phyloP scores from a whole-genome alignment of 2,888 invertebrate species.

The Folsomia candida region DNA sequence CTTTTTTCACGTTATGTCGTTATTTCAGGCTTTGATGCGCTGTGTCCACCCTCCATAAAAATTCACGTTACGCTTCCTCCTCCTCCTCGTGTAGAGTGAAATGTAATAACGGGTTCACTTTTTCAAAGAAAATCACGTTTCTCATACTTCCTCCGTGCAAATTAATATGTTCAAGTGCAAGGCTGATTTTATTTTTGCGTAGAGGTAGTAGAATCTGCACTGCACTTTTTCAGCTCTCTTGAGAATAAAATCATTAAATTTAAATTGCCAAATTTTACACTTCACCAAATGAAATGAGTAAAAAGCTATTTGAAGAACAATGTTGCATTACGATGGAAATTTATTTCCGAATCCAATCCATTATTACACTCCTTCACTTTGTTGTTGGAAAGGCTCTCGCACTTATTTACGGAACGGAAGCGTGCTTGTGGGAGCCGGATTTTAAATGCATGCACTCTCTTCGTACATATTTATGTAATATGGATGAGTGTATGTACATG shows the following conservation, averaged over 20 bases:
- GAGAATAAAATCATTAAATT: not conserved
- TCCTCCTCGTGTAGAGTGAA: not conserved
- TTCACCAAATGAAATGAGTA: too few species aligned
- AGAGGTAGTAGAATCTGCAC: not conserved
- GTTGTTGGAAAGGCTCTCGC: too few species aligned
- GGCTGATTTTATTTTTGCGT: not conserved
- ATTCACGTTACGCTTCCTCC: not conserved
- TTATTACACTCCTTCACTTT: too few species aligned
- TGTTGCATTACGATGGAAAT: not conserved
- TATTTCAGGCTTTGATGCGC: not conserved
- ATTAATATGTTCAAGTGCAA: not conserved
- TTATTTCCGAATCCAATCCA: too few species aligned
- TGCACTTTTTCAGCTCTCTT: not conserved
- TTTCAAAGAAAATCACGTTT: conserved; percentile 1
- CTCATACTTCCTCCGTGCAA: not conserved
- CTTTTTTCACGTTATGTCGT: not conserved
- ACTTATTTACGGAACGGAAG: too few species aligned
- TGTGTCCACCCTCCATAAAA: not conserved
- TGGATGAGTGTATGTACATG: too few species aligned
- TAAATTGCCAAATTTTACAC: not conserved
- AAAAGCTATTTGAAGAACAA: too few species aligned
- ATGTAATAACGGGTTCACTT: conserved; percentile 15
- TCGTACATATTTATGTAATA: too few species aligned
- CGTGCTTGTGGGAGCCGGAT: too few species aligned
- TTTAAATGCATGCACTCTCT: too few species aligned